These are phyloP conservation scores for Galeruca laticollis DNA, from an alignment of 2,888 invertebrate species.

Conservation along the genomic window DNA sequence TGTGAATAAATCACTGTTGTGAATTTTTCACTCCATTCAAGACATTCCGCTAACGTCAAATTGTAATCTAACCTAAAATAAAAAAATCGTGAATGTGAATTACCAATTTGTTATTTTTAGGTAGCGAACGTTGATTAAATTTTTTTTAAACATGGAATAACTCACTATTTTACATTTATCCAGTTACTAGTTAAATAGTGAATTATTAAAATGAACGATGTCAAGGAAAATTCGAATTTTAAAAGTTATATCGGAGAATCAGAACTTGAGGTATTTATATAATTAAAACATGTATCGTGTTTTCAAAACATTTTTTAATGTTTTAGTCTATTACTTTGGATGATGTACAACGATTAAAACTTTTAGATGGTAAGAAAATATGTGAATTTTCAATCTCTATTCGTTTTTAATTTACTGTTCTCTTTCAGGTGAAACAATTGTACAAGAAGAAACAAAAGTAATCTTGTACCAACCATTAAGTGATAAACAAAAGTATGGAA, in stretches of 20 bases:
- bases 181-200: slow-evolving; percentile 21
- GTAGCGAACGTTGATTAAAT: slow-evolving; percentile 31
- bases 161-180: slow-evolving; percentile 1
- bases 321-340: slow-evolving; percentile 63
- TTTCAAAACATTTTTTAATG: slow-evolving; percentile 31
- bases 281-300: background rate
- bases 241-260: slow-evolving; percentile 64
- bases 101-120: slow-evolving; percentile 31
- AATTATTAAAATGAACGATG: slow-evolving; percentile 56
- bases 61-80: slow-evolving; percentile 17
- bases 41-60: background rate
- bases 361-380: slow-evolving; percentile 60
- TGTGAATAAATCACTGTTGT: no score
- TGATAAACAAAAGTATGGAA: slow-evolving; percentile 82
- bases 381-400: background rate
- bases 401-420: background rate
- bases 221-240: slow-evolving; percentile 62
- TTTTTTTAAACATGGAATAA: slow-evolving; percentile 20
- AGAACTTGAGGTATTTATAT: slow-evolving; percentile 60
- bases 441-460: slow-evolving; percentile 85
- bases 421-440: slow-evolving; percentile 80
- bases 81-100: slow-evolving; percentile 1
- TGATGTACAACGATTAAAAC: slow-evolving; percentile 62
- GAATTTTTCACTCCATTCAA: no score
- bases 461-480: slow-evolving; percentile 86